Base-by-base conservation (phyloP, 2,888 invertebrate genomes). In the Neelides folsomi region DNA sequence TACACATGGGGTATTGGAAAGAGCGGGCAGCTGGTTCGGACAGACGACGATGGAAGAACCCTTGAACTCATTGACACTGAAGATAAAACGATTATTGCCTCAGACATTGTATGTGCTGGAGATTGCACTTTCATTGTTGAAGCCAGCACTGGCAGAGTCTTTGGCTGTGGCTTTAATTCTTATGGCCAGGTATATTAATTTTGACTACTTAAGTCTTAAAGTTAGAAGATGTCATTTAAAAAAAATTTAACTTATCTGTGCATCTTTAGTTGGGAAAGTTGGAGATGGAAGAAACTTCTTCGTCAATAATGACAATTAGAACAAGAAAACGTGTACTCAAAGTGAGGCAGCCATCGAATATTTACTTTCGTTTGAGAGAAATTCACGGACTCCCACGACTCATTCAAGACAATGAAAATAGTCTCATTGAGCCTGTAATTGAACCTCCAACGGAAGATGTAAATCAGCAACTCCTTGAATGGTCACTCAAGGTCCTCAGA, bases 81-180 rank as follows among this genome's bases (percentile, higher is more conserved):
- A 46, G 62, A 62, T 16, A 59, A 61, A 43, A 58, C 61, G 49
- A 56, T 60, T 37, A 52, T 58, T 20, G 62, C 61, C 7, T 53
- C 58, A 0, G 61, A 64, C 41, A 51, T 64, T 41, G 54, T 54
- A 20, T 63, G 62, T 52, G 58, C 62, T 20, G 62, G 62, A 15
- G 64, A 64, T 38, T 64, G 62, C 18, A 64, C 62, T n/a, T 63
- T 63, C 52, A 56, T 64, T 0, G 54, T 64, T 15, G 64, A 64
- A 38, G 55, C 54, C 43, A 62, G 63, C 27, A 54, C 50, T 19
- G 55, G 61, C 10, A 37, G 45, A 1, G 18, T 61, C 5, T 59
- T 46, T 44, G 64, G 64, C 7, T 64, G 61, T 53, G 64, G 64
- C 3, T 64, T 63, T 41, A 64, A 64, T 52, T 59, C 59, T 10